These are phyloP conservation scores for Papilio polytes DNA, from an alignment of 1,140 invertebrate genomes.

Conservation along the genomic window DNA sequence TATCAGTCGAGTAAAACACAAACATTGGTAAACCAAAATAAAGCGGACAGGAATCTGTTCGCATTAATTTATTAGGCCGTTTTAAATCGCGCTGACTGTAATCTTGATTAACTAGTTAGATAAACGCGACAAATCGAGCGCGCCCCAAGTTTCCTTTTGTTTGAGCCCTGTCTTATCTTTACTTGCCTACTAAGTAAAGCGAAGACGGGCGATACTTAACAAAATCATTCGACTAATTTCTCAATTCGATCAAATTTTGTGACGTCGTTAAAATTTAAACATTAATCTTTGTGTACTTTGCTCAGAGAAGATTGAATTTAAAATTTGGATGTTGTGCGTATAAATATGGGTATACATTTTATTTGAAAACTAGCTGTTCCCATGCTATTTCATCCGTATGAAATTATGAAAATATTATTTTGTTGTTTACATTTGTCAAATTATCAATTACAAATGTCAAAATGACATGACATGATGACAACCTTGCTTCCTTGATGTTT, in stretches of 20 bases:
- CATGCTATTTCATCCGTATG: too few species aligned
- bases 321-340: not conserved
- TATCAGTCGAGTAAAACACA: not conserved
- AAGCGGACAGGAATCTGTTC: not conserved
- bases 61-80: constrained; percentile 56
- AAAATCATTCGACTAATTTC: constrained; percentile 1
- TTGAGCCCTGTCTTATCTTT: constrained; percentile 41
- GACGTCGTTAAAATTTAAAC: not conserved
- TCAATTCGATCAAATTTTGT: not conserved
- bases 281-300: not conserved
- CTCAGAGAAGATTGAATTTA: not conserved
- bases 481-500: too few species aligned
- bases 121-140: constrained; percentile 58
- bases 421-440: too few species aligned
- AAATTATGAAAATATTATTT: too few species aligned
- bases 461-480: too few species aligned
- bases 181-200: constrained; percentile 19
- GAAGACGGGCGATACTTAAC: not conserved
- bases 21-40: constrained; percentile 9
- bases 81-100: constrained; percentile 43
- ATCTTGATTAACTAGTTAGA: constrained; percentile 65
- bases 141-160: constrained; percentile 38
- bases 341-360: not conserved
- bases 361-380: not conserved
- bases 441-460: too few species aligned